Evolutionary conservation across 2,113 vertebrate genomes (phyloP).

Genomic region (Crocuta crocuta): DNA sequence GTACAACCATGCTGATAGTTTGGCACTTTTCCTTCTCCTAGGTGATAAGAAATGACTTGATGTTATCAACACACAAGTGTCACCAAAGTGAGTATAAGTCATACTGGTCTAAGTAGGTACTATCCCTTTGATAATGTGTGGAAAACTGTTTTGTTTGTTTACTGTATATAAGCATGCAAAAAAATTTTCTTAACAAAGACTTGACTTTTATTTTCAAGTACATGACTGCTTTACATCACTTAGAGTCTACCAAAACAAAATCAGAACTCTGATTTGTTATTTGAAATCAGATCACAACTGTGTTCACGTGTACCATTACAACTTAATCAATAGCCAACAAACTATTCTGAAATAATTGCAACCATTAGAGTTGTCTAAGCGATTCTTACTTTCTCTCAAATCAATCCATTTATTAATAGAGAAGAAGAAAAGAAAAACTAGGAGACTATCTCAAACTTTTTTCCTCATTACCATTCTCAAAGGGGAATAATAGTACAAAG

Average conservation of each 20-base stretch:
- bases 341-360: background rate
- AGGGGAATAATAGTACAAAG: background rate
- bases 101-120: background rate
- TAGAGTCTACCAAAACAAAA: background rate
- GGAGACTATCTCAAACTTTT: background rate
- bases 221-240: background rate
- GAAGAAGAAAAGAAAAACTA: background rate
- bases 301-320: background rate
- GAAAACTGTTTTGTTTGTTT: background rate
- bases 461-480: slow-evolving; percentile 2
- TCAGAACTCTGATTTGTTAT: background rate
- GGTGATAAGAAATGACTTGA: slow-evolving; percentile 1
- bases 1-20: background rate
- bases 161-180: background rate
- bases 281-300: slow-evolving; percentile 38
- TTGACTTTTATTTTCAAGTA: slow-evolving; percentile 41
- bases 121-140: background rate
- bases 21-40: background rate
- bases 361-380: slow-evolving; percentile 13
- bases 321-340: slow-evolving; percentile 38
- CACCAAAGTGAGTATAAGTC: background rate
- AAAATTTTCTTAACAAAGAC: background rate
- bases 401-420: slow-evolving; percentile 33
- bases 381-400: slow-evolving; percentile 52
- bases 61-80: background rate